Conservation (phyloP, 2,113 vertebrate genomes). For the Miniopterus natalensis region DNA sequence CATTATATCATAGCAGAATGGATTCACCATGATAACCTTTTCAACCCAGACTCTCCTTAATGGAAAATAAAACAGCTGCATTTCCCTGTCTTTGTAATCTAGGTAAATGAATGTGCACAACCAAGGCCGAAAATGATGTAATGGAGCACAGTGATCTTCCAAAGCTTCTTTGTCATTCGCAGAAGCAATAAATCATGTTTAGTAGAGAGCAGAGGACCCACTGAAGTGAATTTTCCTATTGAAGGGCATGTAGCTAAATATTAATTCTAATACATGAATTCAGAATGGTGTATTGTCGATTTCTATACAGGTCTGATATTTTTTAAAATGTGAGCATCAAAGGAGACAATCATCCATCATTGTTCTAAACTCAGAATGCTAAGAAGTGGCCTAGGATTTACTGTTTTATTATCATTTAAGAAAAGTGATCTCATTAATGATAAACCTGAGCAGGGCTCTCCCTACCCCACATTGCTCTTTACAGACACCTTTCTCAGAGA, state of each 20-base stretch:
- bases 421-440: constrained; percentile 63
- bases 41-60: constrained; percentile 71
- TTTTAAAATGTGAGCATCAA: constrained; percentile 42
- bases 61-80: constrained; percentile 69
- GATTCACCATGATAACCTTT: constrained; percentile 65
- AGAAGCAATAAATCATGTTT: constrained; percentile 73
- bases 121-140: constrained; percentile 55
- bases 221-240: constrained; percentile 47
- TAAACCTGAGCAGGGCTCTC: not conserved
- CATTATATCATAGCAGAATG: constrained; percentile 53
- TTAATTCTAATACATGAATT: constrained; percentile 50
- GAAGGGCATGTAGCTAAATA: constrained; percentile 17
- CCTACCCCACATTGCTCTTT: not conserved
- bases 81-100: constrained; percentile 67
- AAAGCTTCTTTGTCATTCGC: constrained; percentile 52
- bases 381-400: constrained; percentile 12
- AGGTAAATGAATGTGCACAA: constrained; percentile 54
- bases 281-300: not conserved
- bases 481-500: not conserved
- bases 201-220: constrained; percentile 47
- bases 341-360: constrained; percentile 33
- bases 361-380: constrained; percentile 38
- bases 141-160: constrained; percentile 50
- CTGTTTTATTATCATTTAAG: constrained; percentile 50
- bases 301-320: constrained; percentile 57